Base-by-base conservation (phyloP, 2,888 invertebrate genomes). In the Plagodis dolabraria region DNA sequence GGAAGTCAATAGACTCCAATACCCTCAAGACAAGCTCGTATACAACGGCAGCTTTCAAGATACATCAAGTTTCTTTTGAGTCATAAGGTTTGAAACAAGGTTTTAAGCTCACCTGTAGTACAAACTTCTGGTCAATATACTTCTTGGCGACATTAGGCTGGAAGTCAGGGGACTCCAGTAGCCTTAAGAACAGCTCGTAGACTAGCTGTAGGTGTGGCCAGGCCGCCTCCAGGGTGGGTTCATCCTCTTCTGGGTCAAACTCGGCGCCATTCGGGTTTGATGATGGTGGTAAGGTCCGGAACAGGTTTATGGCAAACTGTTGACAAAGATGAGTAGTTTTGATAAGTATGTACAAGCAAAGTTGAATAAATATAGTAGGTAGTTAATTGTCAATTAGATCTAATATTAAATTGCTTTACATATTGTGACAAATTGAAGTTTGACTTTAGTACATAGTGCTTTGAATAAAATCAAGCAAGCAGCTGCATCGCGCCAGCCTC, bases 101-200 rank as follows among this genome's bases (percentile, higher is more conserved):
- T 7, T 11, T n/a, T 5, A 12, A 45, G 74, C 85, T 79, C 74
- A 97, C 97, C 94, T 98, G 97, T 79, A 98, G 92, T 63, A 99
- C 98, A 93, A 99, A 99, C 89, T 97, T 98, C 92, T 98, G 98
- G 92, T 99, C 98, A 85, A 99, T 98, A 90, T 96, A 97, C 80
- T 97, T 96, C 93, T 98, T 98, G 75, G 98, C 98, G 71, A 97
- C 94, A 81, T 96, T 95, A 55, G 98, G 97, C 88, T 98, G 98
- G 92, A 99, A 98, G 89, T 98, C 98, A 33, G 96, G 96, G 53
- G 97, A 97, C 91, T 99, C 98, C 68, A 99, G 92, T 80, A 98
- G 96, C 76, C 98, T 93, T 63, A 95, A 93, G 88, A 95, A 95
- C 82, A 95, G 94, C 84, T 96, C 95, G 83, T 95, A 95, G 54